Evolutionary conservation across 1,140 invertebrate species (phyloP).

Genomic region (Drosophila gunungcola): DNA sequence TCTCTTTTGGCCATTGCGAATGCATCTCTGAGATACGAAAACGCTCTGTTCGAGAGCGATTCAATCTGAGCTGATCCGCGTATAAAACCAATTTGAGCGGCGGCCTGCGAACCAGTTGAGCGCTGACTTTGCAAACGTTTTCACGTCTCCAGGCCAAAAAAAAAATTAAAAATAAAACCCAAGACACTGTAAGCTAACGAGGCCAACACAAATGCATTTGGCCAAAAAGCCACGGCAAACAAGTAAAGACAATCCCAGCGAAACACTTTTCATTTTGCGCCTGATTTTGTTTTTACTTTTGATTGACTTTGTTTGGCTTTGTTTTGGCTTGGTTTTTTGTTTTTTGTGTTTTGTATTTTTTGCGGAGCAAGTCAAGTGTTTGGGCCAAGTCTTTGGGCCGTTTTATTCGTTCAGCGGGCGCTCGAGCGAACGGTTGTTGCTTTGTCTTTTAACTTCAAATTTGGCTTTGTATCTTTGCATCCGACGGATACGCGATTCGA

Average conservation of each 20-base stretch:
- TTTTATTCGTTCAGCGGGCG: conserved; percentile 79
- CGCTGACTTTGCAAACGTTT: conserved; percentile 76
- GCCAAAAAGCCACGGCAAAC: conserved; percentile 52
- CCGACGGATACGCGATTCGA: conserved; percentile 68
- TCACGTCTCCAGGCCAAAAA: conserved; percentile 44
- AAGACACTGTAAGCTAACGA: conserved; percentile 34
- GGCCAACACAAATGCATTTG: conserved; percentile 71
- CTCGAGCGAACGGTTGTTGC: conserved; percentile 77
- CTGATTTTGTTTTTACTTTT: conserved; percentile 34
- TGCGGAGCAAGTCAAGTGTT: conserved; percentile 52
- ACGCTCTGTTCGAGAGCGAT: conserved; percentile 34
- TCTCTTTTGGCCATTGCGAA: conserved; percentile 34
- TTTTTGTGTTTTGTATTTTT: conserved; percentile 1
- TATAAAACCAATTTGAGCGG: conserved; percentile 79
- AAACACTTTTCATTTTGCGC: conserved; percentile 59
- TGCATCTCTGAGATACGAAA: conserved; percentile 36
- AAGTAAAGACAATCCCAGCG: conserved; percentile 17
- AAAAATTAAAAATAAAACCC: not conserved
- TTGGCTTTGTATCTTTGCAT: conserved; percentile 50
- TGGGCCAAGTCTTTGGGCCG: conserved; percentile 51
- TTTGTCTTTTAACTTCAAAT: conserved; percentile 56
- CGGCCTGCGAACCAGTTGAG: conserved; percentile 76
- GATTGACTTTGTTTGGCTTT: conserved; percentile 46
- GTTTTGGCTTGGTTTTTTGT: conserved; percentile 32
- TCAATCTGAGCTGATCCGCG: conserved; percentile 27